Percentiles rank a stretch among this genome's conserved stretches.
phyloP scores from a whole-genome alignment of 92 coral and sea anemone species.

The Zoanthus solanderi region DNA sequence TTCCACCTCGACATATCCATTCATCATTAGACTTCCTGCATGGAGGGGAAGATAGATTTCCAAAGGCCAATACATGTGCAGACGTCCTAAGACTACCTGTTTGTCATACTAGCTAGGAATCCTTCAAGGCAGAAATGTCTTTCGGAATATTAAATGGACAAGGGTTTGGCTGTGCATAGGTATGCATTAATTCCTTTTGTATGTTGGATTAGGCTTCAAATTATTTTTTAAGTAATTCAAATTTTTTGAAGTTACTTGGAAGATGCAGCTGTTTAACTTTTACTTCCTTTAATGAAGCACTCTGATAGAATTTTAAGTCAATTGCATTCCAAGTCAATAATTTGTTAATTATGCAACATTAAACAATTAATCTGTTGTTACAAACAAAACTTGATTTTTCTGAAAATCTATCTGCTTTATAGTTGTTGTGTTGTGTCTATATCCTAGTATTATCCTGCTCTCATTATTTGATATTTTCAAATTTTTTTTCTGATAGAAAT shows the following conservation, averaged over 20 bases:
- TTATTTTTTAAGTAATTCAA: slow-evolving; percentile 21
- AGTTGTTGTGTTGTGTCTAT: slow-evolving; percentile 14
- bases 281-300: slow-evolving; percentile 21
- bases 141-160: slow-evolving; percentile 23
- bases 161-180: slow-evolving; percentile 40
- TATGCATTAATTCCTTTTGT: slow-evolving; percentile 17
- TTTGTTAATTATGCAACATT: slow-evolving; percentile 14
- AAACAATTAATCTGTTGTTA: slow-evolving; percentile 5
- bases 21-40: slow-evolving; percentile 41
- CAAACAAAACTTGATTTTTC: slow-evolving; percentile 12
- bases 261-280: slow-evolving; percentile 24
- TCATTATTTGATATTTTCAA: slow-evolving; percentile 1
- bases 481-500: slow-evolving; percentile 23
- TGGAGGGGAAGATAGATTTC: slow-evolving; percentile 31
- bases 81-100: slow-evolving; percentile 22
- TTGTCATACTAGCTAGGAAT: slow-evolving; percentile 34
- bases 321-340: slow-evolving; percentile 8
- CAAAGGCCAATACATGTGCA: slow-evolving; percentile 41
- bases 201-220: slow-evolving; percentile 17
- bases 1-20: slow-evolving; percentile 35
- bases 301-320: slow-evolving; percentile 7
- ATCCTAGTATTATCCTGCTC: slow-evolving; percentile 2
- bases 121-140: slow-evolving; percentile 38
- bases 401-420: slow-evolving; percentile 9
- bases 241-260: slow-evolving; percentile 24